Evolutionary conservation across 2,797 vertebrate genomes (phyloP).

Genomic region (Myotis planiceps): DNA sequence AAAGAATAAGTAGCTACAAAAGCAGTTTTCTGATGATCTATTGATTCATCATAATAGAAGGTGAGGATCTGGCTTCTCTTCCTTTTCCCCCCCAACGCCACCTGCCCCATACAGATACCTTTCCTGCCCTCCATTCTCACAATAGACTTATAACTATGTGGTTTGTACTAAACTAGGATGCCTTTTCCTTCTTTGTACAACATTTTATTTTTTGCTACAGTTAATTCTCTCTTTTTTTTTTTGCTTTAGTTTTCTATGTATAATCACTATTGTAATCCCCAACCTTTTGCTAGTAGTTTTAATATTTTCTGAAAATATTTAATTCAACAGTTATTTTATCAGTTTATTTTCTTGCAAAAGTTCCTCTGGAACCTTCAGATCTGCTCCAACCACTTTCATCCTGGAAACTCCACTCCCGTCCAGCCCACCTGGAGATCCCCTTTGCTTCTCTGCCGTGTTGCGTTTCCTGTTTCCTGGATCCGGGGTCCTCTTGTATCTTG

Average conservation of each 20-base stretch:
- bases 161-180: not conserved
- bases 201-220: not conserved
- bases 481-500: not conserved
- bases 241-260: slow-evolving; percentile 26
- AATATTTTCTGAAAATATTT: slow-evolving; percentile 28
- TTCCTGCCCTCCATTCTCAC: not conserved
- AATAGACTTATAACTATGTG: not conserved
- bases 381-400: not conserved
- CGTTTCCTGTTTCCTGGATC: not conserved
- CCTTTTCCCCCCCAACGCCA: accelerated
- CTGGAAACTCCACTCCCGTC: not conserved
- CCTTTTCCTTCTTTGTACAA: not conserved
- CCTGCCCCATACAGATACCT: not conserved
- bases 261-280: not conserved
- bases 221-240: not conserved
- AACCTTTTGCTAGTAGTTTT: not conserved
- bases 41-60: not conserved
- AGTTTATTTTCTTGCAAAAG: not conserved
- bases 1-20: not conserved
- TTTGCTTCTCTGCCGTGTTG: not conserved
- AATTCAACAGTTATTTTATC: not conserved
- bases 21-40: not conserved
- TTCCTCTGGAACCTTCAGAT: not conserved
- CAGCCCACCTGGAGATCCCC: not conserved
- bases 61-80: not conserved